A percentile compares a stretch with the other conserved stretches of the same genome.
These are phyloP conservation scores for Drosophila arizonae DNA, from an alignment of 1,140 invertebrate genomes.

Conservation along the genomic window DNA sequence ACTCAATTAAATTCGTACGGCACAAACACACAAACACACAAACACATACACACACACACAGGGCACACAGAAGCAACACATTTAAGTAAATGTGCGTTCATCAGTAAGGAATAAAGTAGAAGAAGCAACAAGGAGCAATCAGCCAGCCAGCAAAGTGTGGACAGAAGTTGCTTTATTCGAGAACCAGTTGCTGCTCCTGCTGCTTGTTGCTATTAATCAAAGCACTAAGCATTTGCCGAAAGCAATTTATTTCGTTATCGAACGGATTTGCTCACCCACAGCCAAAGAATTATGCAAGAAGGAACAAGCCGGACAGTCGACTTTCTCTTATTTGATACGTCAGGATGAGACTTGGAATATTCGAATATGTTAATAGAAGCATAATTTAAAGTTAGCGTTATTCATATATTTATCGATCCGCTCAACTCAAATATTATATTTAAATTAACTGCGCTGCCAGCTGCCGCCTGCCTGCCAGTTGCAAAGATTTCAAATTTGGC, in stretches of 20 bases:
- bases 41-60: conserved; percentile 34
- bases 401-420: conserved; percentile 57
- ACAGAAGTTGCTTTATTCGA: conserved; percentile 39
- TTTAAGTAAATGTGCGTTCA: conserved; percentile 76
- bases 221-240: conserved; percentile 74
- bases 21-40: conserved; percentile 54
- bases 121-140: conserved; percentile 19
- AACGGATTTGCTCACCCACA: conserved; percentile 51
- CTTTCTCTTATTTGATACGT: conserved; percentile 25
- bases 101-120: conserved; percentile 48
- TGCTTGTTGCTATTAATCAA: conserved; percentile 69
- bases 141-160: conserved; percentile 9
- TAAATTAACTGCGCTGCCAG: conserved; percentile 47
- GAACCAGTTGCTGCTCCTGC: conserved; percentile 37
- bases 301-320: conserved; percentile 5
- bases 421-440: conserved; percentile 52
- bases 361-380: not conserved
- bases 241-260: conserved; percentile 79
- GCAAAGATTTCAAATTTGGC: conserved; percentile 26
- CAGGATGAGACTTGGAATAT: not conserved
- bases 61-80: conserved; percentile 33
- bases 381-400: conserved; percentile 17
- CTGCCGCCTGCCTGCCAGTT: conserved; percentile 11
- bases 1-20: conserved; percentile 80
- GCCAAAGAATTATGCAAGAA: conserved; percentile 51